phyloP scores from a whole-genome alignment of 2,113 vertebrate genomes.

The Boleophthalmus pectinirostris region DNA sequence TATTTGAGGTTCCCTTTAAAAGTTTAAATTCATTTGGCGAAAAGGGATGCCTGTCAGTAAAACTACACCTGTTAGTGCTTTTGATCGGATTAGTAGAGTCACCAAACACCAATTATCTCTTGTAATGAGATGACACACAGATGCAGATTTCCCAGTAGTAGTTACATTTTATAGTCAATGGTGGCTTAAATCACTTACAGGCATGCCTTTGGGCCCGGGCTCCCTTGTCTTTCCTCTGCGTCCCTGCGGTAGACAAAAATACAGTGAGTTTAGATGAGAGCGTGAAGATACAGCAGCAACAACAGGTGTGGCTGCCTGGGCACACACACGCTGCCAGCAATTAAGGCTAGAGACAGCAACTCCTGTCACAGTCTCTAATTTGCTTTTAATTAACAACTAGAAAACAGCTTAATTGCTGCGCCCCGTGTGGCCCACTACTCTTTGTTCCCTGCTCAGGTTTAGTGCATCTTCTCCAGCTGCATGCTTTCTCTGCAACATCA shows the following conservation, averaged over 20 bases:
- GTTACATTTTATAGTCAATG: neutral
- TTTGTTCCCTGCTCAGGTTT: conserved; percentile 69
- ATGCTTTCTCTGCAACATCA: conserved; percentile 62
- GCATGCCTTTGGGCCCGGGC: conserved; percentile 66
- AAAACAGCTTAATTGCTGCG: conserved; percentile 79
- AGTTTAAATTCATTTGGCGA: neutral
- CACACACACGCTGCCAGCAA: conserved; percentile 59
- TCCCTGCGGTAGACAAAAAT: conserved; percentile 62
- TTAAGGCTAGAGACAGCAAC: conserved; percentile 64
- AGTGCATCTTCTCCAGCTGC: conserved; percentile 68
- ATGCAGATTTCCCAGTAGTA: neutral
- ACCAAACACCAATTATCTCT: conserved; percentile 8
- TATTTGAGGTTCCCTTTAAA: neutral
- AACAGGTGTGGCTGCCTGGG: conserved; percentile 54
- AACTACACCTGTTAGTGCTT: conserved; percentile 4
- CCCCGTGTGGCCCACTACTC: conserved; percentile 70
- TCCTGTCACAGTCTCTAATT: conserved; percentile 74
- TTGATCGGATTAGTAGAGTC: conserved; percentile 4
- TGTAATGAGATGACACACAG: conserved; percentile 8
- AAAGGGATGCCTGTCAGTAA: neutral
- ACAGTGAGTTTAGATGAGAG: conserved; percentile 34
- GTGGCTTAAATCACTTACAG: conserved; percentile 61
- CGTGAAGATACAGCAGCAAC: conserved; percentile 39
- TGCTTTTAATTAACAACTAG: conserved; percentile 79
- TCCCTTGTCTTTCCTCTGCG: conserved; percentile 75